These are phyloP conservation scores for Euura saliciscinereae DNA, from an alignment of 1,140 invertebrate species.

Conservation along the genomic window DNA sequence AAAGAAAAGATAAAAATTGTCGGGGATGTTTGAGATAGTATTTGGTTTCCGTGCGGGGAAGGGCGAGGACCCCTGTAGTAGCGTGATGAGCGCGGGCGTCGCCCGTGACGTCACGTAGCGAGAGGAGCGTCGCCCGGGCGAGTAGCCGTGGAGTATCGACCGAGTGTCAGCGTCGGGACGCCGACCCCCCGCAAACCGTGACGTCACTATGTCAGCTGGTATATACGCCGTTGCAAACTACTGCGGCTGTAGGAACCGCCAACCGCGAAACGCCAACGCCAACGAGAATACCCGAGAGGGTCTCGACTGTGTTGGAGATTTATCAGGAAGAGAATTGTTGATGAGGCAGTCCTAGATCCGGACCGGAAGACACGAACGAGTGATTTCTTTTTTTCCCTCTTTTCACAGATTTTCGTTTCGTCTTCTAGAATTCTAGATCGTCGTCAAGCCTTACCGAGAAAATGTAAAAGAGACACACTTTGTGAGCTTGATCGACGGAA, in stretches of 20 bases:
- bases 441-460: no score
- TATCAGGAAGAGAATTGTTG: no score
- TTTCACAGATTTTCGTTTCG: no score
- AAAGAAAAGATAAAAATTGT: no score
- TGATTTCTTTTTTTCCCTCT: no score
- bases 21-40: neutral
- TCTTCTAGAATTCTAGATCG: no score
- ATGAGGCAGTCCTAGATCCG: no score
- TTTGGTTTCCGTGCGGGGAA: neutral
- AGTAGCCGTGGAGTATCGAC: neutral
- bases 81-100: slow-evolving; percentile 4
- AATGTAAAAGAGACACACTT: no score
- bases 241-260: neutral
- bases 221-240: neutral
- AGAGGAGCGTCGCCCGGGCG: neutral
- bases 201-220: slow-evolving; percentile 4
- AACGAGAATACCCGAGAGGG: no score
- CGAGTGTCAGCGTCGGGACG: neutral
- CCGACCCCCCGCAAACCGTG: slow-evolving; percentile 1
- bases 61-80: neutral
- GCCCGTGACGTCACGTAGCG: neutral
- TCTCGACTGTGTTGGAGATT: no score
- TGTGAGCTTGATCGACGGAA: no score
- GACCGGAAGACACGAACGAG: no score
- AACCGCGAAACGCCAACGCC: neutral